Evolutionary conservation across 2,888 invertebrate species (phyloP).

Genomic region (Polydrusus tereticollis): DNA sequence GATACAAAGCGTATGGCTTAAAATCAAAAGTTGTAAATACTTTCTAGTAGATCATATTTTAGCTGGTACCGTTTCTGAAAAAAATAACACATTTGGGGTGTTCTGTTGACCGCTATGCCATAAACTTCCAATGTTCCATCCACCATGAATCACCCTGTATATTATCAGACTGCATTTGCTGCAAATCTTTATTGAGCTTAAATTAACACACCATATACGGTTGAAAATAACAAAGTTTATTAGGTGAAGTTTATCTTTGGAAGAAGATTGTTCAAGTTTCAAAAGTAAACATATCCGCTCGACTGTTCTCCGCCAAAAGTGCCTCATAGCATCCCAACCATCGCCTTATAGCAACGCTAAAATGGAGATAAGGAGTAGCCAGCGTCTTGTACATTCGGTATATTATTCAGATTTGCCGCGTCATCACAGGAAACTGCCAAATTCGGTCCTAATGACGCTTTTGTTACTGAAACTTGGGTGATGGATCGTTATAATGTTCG

Average conservation of each 20-base stretch:
- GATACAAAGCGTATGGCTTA: too few relatives aligned
- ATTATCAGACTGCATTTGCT: neutral
- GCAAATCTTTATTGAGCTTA: neutral
- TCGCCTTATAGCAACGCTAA: slow-evolving; percentile 28
- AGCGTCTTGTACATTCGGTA: slow-evolving; percentile 19
- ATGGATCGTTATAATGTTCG: slow-evolving; percentile 31
- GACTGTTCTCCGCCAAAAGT: slow-evolving; percentile 26
- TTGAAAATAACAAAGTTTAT: slow-evolving; percentile 24
- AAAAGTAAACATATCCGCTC: slow-evolving; percentile 38
- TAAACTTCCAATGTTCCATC: neutral
- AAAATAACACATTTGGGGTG: too few relatives aligned
- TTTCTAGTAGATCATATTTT: too few relatives aligned
- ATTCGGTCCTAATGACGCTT: slow-evolving; percentile 38
- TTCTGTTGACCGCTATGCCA: too few relatives aligned
- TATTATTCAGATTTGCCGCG: slow-evolving; percentile 20
- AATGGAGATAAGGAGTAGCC: slow-evolving; percentile 40
- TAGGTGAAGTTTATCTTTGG: slow-evolving; percentile 41
- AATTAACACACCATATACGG: neutral
- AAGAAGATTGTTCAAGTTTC: slow-evolving; percentile 32
- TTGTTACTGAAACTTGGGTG: slow-evolving; percentile 30
- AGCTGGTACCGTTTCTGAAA: too few relatives aligned
- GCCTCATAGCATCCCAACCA: slow-evolving; percentile 29
- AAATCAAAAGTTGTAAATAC: too few relatives aligned
- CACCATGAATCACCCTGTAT: neutral
- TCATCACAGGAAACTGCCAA: slow-evolving; percentile 32